Percentiles rank a stretch among this genome's conserved stretches.
Conservation (phyloP, 2,113 vertebrate species). For the Coregonus clupeaformis region DNA sequence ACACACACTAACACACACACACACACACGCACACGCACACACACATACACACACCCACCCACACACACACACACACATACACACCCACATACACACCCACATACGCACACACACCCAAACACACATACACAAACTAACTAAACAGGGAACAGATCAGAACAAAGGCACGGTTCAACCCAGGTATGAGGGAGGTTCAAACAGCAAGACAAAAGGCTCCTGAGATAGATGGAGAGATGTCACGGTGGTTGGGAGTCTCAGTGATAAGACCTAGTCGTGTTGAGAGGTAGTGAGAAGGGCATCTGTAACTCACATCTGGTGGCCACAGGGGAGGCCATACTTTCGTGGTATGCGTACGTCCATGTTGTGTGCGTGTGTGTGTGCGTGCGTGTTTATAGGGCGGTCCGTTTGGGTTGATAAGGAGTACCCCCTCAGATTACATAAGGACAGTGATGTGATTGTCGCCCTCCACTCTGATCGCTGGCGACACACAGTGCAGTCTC, state of each 20-base stretch:
- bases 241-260: too few species aligned
- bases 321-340: too few species aligned
- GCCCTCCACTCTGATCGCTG: constrained; percentile 38
- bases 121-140: too few species aligned
- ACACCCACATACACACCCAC: too few species aligned
- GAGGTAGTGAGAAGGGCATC: too few species aligned
- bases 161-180: constrained; percentile 44
- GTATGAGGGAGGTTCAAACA: constrained; percentile 66
- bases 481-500: constrained; percentile 47
- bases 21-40: too few species aligned
- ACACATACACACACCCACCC: too few species aligned
- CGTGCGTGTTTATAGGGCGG: constrained; percentile 12
- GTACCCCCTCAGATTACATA: constrained; percentile 67
- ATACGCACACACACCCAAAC: not conserved
- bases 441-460: constrained; percentile 44
- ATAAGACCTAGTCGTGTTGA: too few species aligned
- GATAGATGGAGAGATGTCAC: constrained; percentile 9
- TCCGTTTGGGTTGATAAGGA: constrained; percentile 47
- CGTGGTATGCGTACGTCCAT: too few species aligned
- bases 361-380: not conserved
- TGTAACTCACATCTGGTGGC: too few species aligned
- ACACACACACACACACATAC: too few species aligned
- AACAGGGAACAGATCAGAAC: constrained; percentile 20
- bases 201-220: constrained; percentile 60
- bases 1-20: too few species aligned